Percentiles rank a stretch among this genome's conserved stretches.
phyloP scores from a whole-genome alignment of 1,140 invertebrate species.

The Drosophila arizonae region DNA sequence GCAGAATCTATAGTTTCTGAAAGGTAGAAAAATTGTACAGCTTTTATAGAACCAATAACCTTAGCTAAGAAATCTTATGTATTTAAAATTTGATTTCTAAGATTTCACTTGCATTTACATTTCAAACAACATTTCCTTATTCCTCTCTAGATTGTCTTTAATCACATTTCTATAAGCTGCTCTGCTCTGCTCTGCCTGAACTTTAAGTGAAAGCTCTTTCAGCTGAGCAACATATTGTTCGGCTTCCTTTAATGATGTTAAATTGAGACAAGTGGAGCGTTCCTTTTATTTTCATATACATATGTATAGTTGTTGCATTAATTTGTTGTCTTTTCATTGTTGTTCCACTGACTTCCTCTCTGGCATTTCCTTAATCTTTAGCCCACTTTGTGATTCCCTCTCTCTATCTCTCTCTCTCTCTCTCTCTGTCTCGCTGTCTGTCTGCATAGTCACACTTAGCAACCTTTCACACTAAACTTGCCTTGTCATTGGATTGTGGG shows the following conservation, averaged over 20 bases:
- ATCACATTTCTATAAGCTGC: no score
- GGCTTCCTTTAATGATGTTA: constrained; percentile 31
- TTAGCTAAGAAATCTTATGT: no score
- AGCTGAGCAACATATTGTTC: not conserved
- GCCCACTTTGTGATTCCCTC: constrained; percentile 36
- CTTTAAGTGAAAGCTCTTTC: constrained; percentile 16
- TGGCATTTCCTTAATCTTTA: constrained; percentile 47
- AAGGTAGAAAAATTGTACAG: no score
- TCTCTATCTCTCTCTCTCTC: not conserved
- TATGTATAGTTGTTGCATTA: constrained; percentile 7
- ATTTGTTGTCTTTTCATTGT: constrained; percentile 49
- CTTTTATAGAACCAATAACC: no score
- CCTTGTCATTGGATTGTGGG: constrained; percentile 62
- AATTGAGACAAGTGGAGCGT: constrained; percentile 31
- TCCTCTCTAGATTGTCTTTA: not conserved
- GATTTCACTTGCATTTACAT: no score
- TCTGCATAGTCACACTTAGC: constrained; percentile 5
- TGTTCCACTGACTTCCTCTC: constrained; percentile 63
- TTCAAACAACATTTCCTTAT: no score
- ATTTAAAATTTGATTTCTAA: no score
- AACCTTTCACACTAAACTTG: constrained; percentile 72
- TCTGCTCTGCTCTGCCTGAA: not conserved
- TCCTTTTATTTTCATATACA: constrained; percentile 26
- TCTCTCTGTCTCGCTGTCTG: no score
- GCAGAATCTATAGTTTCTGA: no score